Conservation (phyloP, 1,140 invertebrate genomes). For the Drosophila fuyamai region DNA sequence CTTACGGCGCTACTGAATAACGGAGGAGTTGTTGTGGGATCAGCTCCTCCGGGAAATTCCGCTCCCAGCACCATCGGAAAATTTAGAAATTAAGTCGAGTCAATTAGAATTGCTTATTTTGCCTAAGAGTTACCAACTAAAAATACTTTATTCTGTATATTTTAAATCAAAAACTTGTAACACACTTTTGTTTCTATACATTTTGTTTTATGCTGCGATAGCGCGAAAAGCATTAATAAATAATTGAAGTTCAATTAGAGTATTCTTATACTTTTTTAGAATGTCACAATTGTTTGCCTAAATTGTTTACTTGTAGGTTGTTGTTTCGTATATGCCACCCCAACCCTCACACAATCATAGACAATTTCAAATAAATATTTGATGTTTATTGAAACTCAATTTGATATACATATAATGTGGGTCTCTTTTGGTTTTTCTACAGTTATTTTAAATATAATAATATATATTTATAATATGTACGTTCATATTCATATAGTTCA, state of each 20-base stretch:
- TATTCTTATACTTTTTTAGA: too few species aligned
- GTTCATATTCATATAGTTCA: slow-evolving; percentile 61
- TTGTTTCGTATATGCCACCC: too few species aligned
- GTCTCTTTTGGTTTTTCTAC: slow-evolving; percentile 52
- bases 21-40: slow-evolving; percentile 42
- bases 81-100: slow-evolving; percentile 51
- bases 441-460: slow-evolving; percentile 62
- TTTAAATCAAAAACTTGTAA: neutral
- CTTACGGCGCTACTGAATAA: slow-evolving; percentile 78
- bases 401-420: slow-evolving; percentile 75
- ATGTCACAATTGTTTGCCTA: too few species aligned
- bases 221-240: too few species aligned
- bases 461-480: slow-evolving; percentile 59
- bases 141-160: neutral
- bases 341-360: neutral
- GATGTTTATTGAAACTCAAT: slow-evolving; percentile 81
- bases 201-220: too few species aligned
- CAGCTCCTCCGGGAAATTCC: slow-evolving; percentile 11
- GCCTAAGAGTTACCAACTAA: neutral
- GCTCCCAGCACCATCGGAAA: slow-evolving; percentile 34
- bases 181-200: too few species aligned
- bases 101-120: neutral
- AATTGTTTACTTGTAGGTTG: too few species aligned
- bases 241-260: too few species aligned
- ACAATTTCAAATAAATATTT: slow-evolving; percentile 70